phyloP scores from a whole-genome alignment of 1,140 invertebrate genomes.

The Sweltsa coloradensis region DNA sequence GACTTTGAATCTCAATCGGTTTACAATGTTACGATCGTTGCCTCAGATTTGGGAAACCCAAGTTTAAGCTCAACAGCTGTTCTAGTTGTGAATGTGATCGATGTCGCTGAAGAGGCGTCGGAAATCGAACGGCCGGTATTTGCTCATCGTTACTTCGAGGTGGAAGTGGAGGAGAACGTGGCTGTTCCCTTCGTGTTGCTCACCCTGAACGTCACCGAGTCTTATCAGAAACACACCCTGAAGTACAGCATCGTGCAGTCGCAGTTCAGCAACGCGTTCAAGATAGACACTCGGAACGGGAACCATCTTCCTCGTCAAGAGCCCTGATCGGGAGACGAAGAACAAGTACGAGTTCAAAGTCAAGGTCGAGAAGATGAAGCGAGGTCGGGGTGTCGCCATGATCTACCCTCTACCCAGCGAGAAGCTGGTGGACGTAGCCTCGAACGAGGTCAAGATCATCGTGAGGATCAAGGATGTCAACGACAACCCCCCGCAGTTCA shows the following conservation, averaged over 20 bases:
- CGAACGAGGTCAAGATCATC: constrained; percentile 53
- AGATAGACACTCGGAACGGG: constrained; percentile 57
- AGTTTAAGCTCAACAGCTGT: constrained; percentile 65
- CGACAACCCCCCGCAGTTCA: constrained; percentile 67
- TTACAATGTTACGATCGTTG: constrained; percentile 66
- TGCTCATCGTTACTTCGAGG: constrained; percentile 59
- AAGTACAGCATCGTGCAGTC: constrained; percentile 36
- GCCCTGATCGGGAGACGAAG: constrained; percentile 52
- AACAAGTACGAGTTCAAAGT: constrained; percentile 53
- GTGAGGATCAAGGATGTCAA: constrained; percentile 67
- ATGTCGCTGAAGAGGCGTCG: constrained; percentile 39
- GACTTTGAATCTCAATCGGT: constrained; percentile 53
- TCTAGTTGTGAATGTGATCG: constrained; percentile 49
- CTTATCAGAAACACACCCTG: constrained; percentile 33
- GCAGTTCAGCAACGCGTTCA: constrained; percentile 39
- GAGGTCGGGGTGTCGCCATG: constrained; percentile 51
- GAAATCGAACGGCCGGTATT: constrained; percentile 38
- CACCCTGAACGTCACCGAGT: constrained; percentile 50
- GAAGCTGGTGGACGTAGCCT: constrained; percentile 46
- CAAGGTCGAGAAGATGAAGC: constrained; percentile 49
- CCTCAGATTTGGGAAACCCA: constrained; percentile 71
- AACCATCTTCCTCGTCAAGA: constrained; percentile 51
- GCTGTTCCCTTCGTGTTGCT: constrained; percentile 52
- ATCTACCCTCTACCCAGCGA: constrained; percentile 59
- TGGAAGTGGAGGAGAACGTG: constrained; percentile 63